Percentiles rank a stretch among this genome's conserved stretches.
These are phyloP conservation scores for Mycalesis mineus DNA, from an alignment of 2,888 invertebrate genomes.

Conservation along the genomic window DNA sequence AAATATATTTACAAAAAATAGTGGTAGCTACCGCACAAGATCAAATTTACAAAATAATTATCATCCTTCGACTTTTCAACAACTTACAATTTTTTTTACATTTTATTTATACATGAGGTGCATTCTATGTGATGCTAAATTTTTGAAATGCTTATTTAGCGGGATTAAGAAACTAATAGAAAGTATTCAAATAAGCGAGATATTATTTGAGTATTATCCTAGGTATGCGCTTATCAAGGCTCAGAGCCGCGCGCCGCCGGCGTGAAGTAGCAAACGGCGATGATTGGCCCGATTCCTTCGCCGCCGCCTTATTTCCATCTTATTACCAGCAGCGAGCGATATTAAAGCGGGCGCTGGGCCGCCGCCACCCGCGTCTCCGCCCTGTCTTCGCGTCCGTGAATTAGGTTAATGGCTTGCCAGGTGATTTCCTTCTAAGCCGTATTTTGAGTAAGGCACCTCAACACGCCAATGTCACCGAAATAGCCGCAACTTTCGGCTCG, in stretches of 20 bases:
- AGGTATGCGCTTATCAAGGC: slow-evolving; percentile 30
- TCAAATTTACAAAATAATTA: too few relatives aligned
- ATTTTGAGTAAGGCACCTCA: slow-evolving; percentile 65
- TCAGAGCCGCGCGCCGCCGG: slow-evolving; percentile 23
- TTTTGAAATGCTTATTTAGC: not conserved
- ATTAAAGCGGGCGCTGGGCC: slow-evolving; percentile 65
- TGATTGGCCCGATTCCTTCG: slow-evolving; percentile 72
- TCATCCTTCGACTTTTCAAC: too few relatives aligned
- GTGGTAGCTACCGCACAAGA: too few relatives aligned
- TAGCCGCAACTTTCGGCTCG: slow-evolving; percentile 50
- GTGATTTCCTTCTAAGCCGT: slow-evolving; percentile 75
- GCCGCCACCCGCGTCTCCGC: slow-evolving; percentile 64
- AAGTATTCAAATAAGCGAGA: slow-evolving; percentile 22
- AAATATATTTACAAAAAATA: too few relatives aligned
- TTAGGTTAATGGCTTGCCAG: slow-evolving; percentile 78
- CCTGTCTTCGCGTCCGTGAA: slow-evolving; percentile 76
- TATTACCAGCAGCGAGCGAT: slow-evolving; percentile 74
- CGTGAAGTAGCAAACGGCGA: slow-evolving; percentile 65
- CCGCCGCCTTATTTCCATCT: slow-evolving; percentile 75
- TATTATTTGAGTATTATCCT: slow-evolving; percentile 30
- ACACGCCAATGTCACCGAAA: slow-evolving; percentile 65
- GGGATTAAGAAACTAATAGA: slow-evolving; percentile 9
- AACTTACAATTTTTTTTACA: too few relatives aligned
- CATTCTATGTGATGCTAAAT: not conserved
- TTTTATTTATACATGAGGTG: too few relatives aligned